These are phyloP conservation scores for Aradus depressus DNA, from an alignment of 2,888 invertebrate species.

Conservation along the genomic window DNA sequence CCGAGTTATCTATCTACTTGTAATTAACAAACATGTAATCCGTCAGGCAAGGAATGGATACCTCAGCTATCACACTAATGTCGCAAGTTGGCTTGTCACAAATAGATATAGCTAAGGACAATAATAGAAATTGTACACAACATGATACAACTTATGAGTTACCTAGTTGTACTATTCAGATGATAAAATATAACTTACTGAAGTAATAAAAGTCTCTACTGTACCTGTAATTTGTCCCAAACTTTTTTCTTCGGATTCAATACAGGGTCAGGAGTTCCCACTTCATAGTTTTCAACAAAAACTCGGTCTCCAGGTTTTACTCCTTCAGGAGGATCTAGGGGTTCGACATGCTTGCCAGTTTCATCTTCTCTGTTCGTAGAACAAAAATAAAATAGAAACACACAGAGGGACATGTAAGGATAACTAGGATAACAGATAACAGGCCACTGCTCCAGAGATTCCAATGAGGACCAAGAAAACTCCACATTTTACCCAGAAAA, in stretches of 20 bases:
- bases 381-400: not conserved
- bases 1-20: too few species aligned
- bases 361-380: conserved; percentile 41
- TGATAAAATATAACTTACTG: too few species aligned
- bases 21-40: too few species aligned
- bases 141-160: too few species aligned
- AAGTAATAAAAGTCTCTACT: not conserved
- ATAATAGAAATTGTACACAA: too few species aligned
- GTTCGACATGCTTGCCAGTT: conserved; percentile 68
- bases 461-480: not conserved
- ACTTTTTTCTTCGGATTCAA: conserved; percentile 92
- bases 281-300: conserved; percentile 68
- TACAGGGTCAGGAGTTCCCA: conserved; percentile 66
- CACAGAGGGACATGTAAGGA: not conserved
- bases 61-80: too few species aligned
- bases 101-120: too few species aligned
- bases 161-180: too few species aligned
- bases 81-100: too few species aligned
- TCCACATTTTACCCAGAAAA: not conserved
- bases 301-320: conserved; percentile 75
- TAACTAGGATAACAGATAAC: too few species aligned
- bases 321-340: conserved; percentile 63
- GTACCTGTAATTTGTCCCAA: conserved; percentile 80
- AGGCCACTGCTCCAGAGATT: too few species aligned
- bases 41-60: too few species aligned